Percentiles rank a stretch among this genome's conserved stretches.
These are phyloP conservation scores for Harpegnathos saltator DNA, from an alignment of 1,140 invertebrate species.

Conservation along the genomic window DNA sequence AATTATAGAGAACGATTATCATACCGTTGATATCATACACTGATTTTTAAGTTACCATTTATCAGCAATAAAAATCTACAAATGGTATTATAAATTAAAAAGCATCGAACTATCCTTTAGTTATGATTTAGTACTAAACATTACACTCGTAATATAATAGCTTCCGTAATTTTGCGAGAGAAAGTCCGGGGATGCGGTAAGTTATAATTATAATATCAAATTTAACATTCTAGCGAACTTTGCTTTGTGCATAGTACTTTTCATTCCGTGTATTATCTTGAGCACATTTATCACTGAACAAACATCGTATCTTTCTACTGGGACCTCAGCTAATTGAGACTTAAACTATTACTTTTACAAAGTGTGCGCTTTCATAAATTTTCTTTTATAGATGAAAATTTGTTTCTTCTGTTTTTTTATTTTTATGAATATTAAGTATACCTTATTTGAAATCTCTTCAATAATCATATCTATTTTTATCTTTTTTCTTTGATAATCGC, in stretches of 20 bases:
- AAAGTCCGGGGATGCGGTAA: background rate
- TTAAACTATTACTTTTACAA: background rate
- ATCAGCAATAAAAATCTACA: background rate
- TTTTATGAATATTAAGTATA: constrained; percentile 5
- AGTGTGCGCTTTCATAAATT: background rate
- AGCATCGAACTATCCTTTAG: background rate
- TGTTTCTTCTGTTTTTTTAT: too few species aligned
- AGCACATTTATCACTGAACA: background rate
- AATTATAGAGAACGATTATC: background rate
- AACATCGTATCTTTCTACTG: background rate
- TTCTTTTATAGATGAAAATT: too few species aligned
- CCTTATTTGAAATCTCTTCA: background rate
- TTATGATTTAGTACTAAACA: background rate
- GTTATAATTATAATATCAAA: background rate
- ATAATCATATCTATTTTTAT: constrained; percentile 20
- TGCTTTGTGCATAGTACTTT: background rate
- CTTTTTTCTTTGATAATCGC: background rate
- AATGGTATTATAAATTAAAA: constrained; percentile 4
- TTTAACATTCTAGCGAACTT: constrained; percentile 2
- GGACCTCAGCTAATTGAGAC: background rate
- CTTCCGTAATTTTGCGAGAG: constrained; percentile 22
- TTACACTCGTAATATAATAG: background rate
- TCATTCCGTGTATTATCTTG: background rate
- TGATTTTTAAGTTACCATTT: constrained; percentile 15
- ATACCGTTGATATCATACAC: background rate